phyloP scores from a whole-genome alignment of 2,888 invertebrate species.

The Lochmaea capreae region DNA sequence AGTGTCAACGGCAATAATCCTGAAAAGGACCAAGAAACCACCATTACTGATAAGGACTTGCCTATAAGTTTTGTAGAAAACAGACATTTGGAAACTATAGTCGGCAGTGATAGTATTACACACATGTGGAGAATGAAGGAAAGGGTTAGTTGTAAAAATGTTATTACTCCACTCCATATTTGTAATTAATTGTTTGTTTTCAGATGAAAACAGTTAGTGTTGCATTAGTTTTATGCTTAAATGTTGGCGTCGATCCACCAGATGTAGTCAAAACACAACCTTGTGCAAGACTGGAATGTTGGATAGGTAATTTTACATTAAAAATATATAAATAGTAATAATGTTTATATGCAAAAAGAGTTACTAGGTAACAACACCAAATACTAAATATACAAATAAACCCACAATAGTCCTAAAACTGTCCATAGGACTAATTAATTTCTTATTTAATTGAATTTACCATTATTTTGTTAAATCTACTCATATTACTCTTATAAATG shows the following conservation, averaged over 20 bases:
- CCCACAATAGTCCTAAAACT: no score
- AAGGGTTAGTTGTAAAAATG: slow-evolving; percentile 70
- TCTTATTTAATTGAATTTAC: no score
- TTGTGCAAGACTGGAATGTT: slow-evolving; percentile 94
- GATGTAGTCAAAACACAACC: slow-evolving; percentile 98
- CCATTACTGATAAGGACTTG: slow-evolving; percentile 73
- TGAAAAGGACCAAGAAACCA: slow-evolving; percentile 37
- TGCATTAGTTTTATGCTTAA: slow-evolving; percentile 95
- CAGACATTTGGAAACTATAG: slow-evolving; percentile 79
- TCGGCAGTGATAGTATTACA: slow-evolving; percentile 73
- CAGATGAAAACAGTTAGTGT: slow-evolving; percentile 99
- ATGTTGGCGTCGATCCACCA: slow-evolving; percentile 99
- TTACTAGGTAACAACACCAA: no score
- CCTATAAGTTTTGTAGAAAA: slow-evolving; percentile 80
- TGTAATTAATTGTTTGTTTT: slow-evolving; percentile 50
- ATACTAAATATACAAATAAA: no score
- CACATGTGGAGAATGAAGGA: slow-evolving; percentile 95
- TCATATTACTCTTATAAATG: no score
- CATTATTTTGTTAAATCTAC: no score
- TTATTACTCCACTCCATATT: neutral
- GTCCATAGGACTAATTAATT: no score
- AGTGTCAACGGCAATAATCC: slow-evolving; percentile 37
- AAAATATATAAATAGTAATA: neutral
- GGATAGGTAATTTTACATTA: slow-evolving; percentile 83
- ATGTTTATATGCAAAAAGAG: no score